Conservation (phyloP, 2,888 invertebrate genomes). For the Dicyrtomina minuta region DNA sequence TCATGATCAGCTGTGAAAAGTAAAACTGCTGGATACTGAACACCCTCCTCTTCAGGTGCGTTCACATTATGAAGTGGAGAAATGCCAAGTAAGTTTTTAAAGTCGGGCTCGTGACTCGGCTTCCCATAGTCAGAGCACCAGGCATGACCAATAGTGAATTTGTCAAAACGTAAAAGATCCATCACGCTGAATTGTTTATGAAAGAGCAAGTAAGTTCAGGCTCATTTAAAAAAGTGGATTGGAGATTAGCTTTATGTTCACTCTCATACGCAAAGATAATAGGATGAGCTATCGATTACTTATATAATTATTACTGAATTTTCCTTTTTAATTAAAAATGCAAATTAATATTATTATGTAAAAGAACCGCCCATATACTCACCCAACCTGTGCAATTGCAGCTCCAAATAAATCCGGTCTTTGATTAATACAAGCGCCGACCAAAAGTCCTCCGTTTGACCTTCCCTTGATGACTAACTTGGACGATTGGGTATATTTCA, state of each 20-base stretch:
- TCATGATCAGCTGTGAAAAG: constrained; percentile 4
- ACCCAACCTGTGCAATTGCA: constrained; percentile 92
- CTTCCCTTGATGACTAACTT: not conserved
- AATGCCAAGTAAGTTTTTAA: not conserved
- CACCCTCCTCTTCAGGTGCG: not conserved
- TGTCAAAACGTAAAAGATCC: constrained; percentile 15
- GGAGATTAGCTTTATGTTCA: too few relatives aligned
- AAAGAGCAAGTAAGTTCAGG: not conserved
- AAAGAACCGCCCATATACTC: constrained; percentile 54
- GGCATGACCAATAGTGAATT: not conserved
- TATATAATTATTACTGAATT: too few relatives aligned
- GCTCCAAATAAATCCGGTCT: constrained; percentile 91
- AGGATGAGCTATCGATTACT: too few relatives aligned
- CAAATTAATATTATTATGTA: too few relatives aligned
- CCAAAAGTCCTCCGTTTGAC: constrained; percentile 3
- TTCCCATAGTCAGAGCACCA: constrained; percentile 7
- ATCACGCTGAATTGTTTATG: not conserved
- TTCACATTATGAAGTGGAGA: constrained; percentile 6
- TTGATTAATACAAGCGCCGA: constrained; percentile 85
- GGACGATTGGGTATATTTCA: not conserved
- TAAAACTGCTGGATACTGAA: constrained; percentile 1
- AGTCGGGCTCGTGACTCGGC: not conserved
- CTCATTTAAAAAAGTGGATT: too few relatives aligned
- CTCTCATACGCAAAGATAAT: too few relatives aligned
- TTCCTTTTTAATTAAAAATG: too few relatives aligned